A percentile compares a stretch with the other conserved stretches of the same genome.
Evolutionary conservation across 2,888 invertebrate genomes (phyloP).

Genomic region (Orthosia incerta): DNA sequence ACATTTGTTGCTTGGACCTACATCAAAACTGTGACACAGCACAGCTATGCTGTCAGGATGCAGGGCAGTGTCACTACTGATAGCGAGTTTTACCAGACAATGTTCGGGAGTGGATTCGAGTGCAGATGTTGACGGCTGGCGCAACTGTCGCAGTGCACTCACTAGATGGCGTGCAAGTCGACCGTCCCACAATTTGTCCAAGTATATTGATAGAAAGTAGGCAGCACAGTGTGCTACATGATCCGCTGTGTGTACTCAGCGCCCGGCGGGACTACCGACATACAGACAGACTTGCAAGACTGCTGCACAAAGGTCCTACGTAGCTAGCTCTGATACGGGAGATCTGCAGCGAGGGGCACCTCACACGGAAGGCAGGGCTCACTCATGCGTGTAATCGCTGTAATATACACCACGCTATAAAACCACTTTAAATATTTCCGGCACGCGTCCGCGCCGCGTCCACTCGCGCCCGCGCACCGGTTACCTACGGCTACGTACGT

Average conservation of each 20-base stretch:
- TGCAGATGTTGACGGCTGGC: neutral
- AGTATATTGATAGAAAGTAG: neutral
- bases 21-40: no score
- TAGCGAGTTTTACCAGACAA: neutral
- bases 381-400: neutral
- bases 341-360: neutral
- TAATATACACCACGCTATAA: neutral
- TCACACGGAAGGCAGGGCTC: no score
- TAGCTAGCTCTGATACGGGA: neutral
- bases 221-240: neutral
- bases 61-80: neutral
- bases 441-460: no score
- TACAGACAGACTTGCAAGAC: neutral
- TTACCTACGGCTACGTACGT: no score
- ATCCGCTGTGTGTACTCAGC: constrained; percentile 3
- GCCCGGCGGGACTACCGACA: neutral
- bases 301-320: neutral
- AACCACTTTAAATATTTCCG: neutral
- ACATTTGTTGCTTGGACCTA: no score
- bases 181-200: neutral
- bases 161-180: neutral
- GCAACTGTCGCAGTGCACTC: neutral
- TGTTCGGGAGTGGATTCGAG: neutral
- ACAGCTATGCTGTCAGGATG: neutral
- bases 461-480: no score